These are phyloP conservation scores for Laticauda laticaudata DNA, from an alignment of 2,113 vertebrate species.

Conservation along the genomic window DNA sequence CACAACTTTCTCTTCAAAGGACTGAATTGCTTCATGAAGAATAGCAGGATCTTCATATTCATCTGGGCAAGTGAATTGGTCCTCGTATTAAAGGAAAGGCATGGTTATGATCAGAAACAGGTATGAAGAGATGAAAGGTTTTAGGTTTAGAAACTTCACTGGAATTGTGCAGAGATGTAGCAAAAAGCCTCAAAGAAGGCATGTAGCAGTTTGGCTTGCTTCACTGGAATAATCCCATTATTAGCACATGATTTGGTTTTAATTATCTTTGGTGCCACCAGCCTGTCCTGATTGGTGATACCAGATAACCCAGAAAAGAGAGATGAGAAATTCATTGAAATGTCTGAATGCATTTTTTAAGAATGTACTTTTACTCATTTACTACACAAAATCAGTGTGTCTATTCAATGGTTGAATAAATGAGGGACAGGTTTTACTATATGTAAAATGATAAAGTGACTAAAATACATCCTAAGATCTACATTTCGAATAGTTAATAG, in stretches of 20 bases:
- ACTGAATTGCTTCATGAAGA: constrained; percentile 88
- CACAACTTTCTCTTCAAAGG: constrained; percentile 88
- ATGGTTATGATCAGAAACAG: constrained; percentile 17
- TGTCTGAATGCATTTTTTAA: neutral
- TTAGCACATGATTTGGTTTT: neutral
- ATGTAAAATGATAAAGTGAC: neutral
- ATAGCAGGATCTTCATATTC: constrained; percentile 90
- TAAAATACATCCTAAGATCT: neutral
- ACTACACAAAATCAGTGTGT: neutral
- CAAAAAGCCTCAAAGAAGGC: neutral
- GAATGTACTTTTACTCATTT: neutral
- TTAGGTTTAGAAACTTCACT: neutral
- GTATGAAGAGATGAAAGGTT: neutral
- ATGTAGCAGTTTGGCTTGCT: neutral
- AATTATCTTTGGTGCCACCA: neutral
- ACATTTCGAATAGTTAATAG: neutral
- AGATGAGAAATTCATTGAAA: neutral
- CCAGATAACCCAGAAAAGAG: neutral
- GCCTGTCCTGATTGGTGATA: neutral
- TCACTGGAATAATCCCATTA: neutral
- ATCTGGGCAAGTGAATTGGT: constrained; percentile 97
- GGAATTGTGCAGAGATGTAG: neutral
- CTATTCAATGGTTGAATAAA: neutral
- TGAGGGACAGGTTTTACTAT: neutral
- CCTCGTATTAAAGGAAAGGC: constrained; percentile 67